Evolutionary conservation across 2,797 vertebrate genomes (phyloP).

Genomic region (Phoeniculus purpureus): DNA sequence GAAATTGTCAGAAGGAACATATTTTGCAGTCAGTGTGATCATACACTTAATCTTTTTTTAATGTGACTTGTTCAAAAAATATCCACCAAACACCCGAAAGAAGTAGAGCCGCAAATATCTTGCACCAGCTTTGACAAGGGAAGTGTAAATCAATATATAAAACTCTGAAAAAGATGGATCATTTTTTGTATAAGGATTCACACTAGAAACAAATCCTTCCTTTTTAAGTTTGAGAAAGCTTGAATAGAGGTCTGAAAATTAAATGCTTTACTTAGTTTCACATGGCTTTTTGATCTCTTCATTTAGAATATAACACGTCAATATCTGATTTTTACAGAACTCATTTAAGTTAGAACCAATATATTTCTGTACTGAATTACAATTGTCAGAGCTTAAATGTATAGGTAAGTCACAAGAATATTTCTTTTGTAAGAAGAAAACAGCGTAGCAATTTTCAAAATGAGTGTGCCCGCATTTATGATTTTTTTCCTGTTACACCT

Average conservation of each 20-base stretch:
- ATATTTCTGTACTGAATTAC: not conserved
- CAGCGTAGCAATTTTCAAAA: not conserved
- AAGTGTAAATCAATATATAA: not conserved
- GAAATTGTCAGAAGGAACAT: not conserved
- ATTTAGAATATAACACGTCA: not conserved
- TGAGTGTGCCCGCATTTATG: not conserved
- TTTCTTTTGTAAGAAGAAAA: not conserved
- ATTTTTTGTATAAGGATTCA: not conserved
- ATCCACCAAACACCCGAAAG: not conserved
- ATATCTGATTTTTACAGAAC: not conserved
- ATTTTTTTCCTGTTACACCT: too few relatives aligned
- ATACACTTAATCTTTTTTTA: not conserved
- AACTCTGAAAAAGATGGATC: not conserved
- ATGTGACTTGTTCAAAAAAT: not conserved
- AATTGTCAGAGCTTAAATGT: not conserved
- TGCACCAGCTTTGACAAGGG: not conserved
- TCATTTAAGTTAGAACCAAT: not conserved
- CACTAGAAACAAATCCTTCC: not conserved
- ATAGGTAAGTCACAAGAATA: not conserved
- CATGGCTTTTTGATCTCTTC: not conserved
- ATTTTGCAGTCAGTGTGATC: not conserved
- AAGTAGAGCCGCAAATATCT: not conserved
- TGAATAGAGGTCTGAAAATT: not conserved
- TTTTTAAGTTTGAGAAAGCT: not conserved
- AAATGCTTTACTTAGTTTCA: not conserved